These are phyloP conservation scores for Luscinia megarhynchos DNA, from an alignment of 2,797 vertebrate genomes.

Conservation along the genomic window DNA sequence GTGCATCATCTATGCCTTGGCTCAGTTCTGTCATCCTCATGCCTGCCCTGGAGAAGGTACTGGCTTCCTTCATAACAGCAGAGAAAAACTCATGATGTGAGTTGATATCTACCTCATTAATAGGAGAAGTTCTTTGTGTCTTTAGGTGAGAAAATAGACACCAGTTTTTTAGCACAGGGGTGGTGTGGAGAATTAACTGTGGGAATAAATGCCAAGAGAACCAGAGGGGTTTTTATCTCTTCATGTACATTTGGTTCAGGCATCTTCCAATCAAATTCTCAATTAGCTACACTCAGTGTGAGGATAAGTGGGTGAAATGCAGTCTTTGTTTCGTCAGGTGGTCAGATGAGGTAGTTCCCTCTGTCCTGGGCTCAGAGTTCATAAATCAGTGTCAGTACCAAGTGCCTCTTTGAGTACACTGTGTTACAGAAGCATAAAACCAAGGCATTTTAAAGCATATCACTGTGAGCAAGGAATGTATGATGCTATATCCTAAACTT, in stretches of 20 bases:
- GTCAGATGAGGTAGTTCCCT: not conserved
- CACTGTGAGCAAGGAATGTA: not conserved
- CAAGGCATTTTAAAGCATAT: not conserved
- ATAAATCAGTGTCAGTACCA: not conserved
- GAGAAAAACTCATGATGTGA: not conserved
- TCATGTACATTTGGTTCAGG: not conserved
- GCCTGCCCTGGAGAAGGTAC: not conserved
- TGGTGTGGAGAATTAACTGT: not conserved
- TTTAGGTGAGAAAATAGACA: not conserved
- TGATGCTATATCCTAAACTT: not conserved
- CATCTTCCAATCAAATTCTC: not conserved
- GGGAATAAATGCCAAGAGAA: not conserved
- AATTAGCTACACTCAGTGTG: not conserved
- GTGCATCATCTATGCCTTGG: rapidly evolving
- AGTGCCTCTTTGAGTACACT: not conserved
- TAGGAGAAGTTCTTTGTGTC: not conserved
- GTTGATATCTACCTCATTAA: not conserved
- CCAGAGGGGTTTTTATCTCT: not conserved
- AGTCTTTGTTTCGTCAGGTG: not conserved
- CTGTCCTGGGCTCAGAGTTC: not conserved
- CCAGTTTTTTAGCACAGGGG: rapidly evolving
- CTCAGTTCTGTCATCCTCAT: not conserved
- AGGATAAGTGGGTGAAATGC: not conserved
- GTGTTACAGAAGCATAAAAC: not conserved
- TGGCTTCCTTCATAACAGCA: not conserved